phyloP scores from a whole-genome alignment of 2,113 vertebrate genomes.

The Erythrocebus patas region DNA sequence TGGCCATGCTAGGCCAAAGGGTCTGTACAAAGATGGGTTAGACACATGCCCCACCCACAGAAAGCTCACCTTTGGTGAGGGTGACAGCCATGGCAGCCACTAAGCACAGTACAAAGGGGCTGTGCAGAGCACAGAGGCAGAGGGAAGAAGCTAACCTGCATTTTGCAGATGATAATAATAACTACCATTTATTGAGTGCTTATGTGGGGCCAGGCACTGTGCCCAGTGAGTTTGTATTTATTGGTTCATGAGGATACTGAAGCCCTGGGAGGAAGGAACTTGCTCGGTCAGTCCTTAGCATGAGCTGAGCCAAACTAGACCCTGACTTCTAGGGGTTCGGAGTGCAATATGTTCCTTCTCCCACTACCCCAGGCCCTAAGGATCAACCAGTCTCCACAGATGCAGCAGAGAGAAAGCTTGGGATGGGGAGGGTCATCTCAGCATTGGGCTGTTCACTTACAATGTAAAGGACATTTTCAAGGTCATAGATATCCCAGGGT shows the following conservation, averaged over 20 bases:
- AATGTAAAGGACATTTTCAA: background rate
- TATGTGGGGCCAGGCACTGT: background rate
- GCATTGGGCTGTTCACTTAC: background rate
- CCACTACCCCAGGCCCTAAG: fast-evolving
- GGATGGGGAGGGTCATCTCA: background rate
- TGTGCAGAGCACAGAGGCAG: background rate
- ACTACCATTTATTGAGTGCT: no score
- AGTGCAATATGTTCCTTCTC: background rate
- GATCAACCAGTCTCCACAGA: background rate
- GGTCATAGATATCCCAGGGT: background rate
- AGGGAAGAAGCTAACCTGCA: background rate
- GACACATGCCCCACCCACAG: fast-evolving
- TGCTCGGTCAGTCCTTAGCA: background rate
- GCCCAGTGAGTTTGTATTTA: background rate
- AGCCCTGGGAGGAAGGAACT: background rate
- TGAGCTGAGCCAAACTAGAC: background rate
- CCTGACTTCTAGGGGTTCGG: background rate
- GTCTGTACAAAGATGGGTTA: background rate
- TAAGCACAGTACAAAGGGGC: background rate
- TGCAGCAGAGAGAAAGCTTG: background rate
- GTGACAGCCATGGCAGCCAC: background rate
- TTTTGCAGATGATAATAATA: background rate
- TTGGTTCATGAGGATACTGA: background rate
- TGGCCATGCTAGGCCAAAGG: background rate
- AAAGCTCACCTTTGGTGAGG: fast-evolving